Conservation (phyloP, 2,113 vertebrate genomes). For the Sorex fumeus region DNA sequence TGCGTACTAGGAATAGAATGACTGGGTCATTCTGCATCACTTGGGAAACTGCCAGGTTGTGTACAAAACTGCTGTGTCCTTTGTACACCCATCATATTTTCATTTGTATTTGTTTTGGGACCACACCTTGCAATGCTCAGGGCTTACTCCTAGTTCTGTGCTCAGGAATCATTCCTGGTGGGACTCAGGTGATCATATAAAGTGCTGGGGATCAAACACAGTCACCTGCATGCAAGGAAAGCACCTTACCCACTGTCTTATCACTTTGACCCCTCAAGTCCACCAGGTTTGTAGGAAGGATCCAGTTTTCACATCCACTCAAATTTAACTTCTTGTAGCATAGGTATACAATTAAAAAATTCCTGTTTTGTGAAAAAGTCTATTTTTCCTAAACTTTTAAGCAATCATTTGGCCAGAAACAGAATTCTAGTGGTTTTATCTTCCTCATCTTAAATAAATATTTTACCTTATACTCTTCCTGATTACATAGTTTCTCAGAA, state of each 20-base stretch:
- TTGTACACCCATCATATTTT: not conserved
- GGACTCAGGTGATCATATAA: too few relatives aligned
- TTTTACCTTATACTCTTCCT: conserved; percentile 5
- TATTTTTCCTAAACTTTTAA: conserved; percentile 3
- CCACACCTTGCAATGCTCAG: too few relatives aligned
- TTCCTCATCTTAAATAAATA: conserved; percentile 6
- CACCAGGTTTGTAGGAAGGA: too few relatives aligned
- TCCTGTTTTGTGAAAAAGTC: not conserved
- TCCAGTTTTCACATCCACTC: too few relatives aligned
- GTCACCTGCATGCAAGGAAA: too few relatives aligned
- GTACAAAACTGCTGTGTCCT: not conserved
- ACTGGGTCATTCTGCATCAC: not conserved
- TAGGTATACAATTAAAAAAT: too few relatives aligned
- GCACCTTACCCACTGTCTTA: too few relatives aligned
- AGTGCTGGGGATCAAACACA: too few relatives aligned
- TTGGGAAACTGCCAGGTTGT: not conserved
- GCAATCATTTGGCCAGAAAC: not conserved
- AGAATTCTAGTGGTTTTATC: not conserved
- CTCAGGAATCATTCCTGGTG: too few relatives aligned
- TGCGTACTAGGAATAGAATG: not conserved
- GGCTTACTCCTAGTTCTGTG: too few relatives aligned
- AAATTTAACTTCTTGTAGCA: too few relatives aligned
- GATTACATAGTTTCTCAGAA: not conserved
- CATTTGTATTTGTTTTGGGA: not conserved
- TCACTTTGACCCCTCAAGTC: too few relatives aligned